Evolutionary conservation across 2,797 vertebrate genomes (phyloP), one percentile per base, ranked within the genome.

Genomic region (Euthynnus affinis): DNA sequence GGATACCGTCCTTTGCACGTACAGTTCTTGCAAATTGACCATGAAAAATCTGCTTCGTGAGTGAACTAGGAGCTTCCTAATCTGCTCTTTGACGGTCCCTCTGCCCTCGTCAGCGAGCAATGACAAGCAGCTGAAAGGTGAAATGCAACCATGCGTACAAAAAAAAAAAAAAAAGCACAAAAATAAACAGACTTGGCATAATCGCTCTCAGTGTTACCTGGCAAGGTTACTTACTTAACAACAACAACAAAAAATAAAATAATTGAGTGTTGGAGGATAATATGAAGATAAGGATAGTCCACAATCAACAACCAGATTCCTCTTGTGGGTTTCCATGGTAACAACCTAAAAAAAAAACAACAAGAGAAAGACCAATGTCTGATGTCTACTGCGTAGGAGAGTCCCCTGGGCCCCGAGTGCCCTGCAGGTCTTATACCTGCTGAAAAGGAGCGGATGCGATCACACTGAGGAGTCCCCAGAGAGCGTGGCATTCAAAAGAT

Each of bases 251-350:
- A 83, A 71, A 51, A 58, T 2, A 37, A 61, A 32, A 69, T 17
- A 20, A 79, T 37, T 52, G 34, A 53, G 22, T 49, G 75, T 72
- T 27, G 20, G 48, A 63, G 71, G 74, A 76, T 73, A 32, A 82
- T 71, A 79, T 74, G 67, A 46, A 78, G 58, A 76, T 48, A 86
- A 71, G 63, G 82, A 85, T 42, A 53, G 12, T n/a, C 57, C 59
- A 76, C 1, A 23, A 63, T 60, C 42, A 40, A 69, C 52, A 66
- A 29, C 53, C 56, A 71, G 61, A 81, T 69, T 73, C 78, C 76
- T 81, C 71, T 17, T 17, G 34, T 60, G 17, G 71, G 91, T 95
- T 91, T 76, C 93, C 81, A 92, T 94, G 89, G 92, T 63, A 91
- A 93, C 91, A 79, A 49, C 81, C 88, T 82, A 69, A 85, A 86